Evolutionary conservation across 2,113 vertebrate genomes (phyloP).

Genomic region (Malurus melanocephalus): DNA sequence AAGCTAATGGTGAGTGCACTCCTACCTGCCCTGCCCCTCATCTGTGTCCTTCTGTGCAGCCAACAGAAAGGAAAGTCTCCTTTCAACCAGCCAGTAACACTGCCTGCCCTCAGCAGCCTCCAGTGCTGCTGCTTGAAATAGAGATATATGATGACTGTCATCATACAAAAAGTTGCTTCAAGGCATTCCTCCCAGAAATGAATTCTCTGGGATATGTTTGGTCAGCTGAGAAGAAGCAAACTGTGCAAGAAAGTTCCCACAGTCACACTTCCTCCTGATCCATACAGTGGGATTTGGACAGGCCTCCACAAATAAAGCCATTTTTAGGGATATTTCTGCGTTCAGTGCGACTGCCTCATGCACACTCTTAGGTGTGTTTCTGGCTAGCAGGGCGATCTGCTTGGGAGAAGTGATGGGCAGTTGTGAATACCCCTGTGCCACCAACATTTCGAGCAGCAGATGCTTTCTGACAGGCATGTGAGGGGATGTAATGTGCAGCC

Average conservation of each 20-base stretch:
- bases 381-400: fast-evolving
- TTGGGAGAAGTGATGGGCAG: background rate
- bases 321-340: background rate
- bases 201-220: background rate
- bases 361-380: background rate
- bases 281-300: background rate
- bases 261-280: background rate
- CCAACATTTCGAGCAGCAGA: fast-evolving
- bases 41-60: background rate
- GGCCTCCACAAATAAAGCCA: background rate
- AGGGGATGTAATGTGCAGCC: background rate
- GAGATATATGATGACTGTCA: background rate
- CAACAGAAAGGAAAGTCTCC: background rate
- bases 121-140: background rate
- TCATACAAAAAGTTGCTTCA: background rate
- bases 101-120: background rate
- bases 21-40: fast-evolving
- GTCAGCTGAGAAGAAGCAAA: constrained; percentile 1
- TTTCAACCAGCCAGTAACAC: background rate
- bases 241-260: constrained; percentile 6
- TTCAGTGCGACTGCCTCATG: fast-evolving
- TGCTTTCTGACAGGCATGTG: fast-evolving
- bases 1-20: background rate
- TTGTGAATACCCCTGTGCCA: background rate
- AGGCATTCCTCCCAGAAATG: constrained; percentile 4